Evolutionary conservation across 2,797 vertebrate species (phyloP).

Genomic region (Glossophaga mutica): DNA sequence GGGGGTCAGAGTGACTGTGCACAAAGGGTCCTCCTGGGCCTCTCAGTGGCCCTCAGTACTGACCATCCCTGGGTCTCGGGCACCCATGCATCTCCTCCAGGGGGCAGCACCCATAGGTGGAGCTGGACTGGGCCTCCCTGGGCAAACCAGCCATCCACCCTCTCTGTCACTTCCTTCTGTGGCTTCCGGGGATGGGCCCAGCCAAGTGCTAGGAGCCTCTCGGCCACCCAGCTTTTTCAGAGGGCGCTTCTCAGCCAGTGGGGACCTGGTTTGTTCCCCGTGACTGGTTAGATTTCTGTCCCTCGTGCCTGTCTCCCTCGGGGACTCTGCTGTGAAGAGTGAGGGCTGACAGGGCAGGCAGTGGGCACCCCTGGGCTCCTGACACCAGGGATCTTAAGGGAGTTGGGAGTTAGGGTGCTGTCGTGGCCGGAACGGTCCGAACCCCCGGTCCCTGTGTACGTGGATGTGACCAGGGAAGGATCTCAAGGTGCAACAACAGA

Average conservation of each 20-base stretch:
- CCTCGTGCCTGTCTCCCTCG: neutral
- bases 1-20: neutral
- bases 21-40: accelerated
- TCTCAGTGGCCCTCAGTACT: accelerated
- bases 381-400: neutral
- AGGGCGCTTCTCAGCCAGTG: neutral
- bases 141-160: neutral
- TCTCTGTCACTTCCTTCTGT: neutral
- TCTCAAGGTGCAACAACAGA: neutral
- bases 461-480: neutral
- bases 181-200: neutral
- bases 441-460: neutral
- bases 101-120: accelerated
- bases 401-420: neutral
- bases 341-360: neutral
- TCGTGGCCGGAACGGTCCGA: neutral
- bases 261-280: neutral
- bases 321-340: neutral
- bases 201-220: neutral
- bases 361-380: neutral
- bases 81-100: neutral
- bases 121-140: neutral
- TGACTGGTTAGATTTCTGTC: neutral
- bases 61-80: neutral
- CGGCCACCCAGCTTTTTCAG: accelerated